A percentile compares a stretch with the other conserved stretches of the same genome.
These are phyloP conservation scores for Reticulitermes speratus DNA, from an alignment of 1,140 invertebrate species.

Conservation along the genomic window DNA sequence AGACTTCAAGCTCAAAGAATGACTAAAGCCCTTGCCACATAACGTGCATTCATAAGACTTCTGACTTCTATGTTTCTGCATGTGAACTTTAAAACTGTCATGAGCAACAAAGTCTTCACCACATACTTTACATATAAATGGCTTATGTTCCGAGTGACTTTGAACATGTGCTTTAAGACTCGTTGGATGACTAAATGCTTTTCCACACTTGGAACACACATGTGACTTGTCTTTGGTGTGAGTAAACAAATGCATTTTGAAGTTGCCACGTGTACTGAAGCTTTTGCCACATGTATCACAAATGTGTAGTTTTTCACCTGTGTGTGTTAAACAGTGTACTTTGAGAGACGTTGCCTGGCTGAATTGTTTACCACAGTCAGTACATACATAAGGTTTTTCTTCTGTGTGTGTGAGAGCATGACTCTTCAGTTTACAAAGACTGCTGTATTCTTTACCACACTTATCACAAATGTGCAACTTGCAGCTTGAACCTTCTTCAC, in stretches of 20 bases:
- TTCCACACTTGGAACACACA: conserved; percentile 11
- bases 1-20: conserved; percentile 45
- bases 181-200: conserved; percentile 15
- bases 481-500: background rate
- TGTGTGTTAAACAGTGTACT: conserved; percentile 70
- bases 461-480: background rate
- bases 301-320: conserved; percentile 56
- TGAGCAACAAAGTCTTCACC: conserved; percentile 63
- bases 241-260: background rate
- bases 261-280: conserved; percentile 58
- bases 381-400: conserved; percentile 53
- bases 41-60: conserved; percentile 58
- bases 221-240: background rate
- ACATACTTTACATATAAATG: conserved; percentile 57
- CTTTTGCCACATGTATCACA: conserved; percentile 39
- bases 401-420: conserved; percentile 41
- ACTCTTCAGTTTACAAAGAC: background rate
- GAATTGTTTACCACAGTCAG: conserved; percentile 64
- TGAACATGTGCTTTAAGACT: background rate
- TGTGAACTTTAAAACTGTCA: conserved; percentile 57
- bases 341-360: conserved; percentile 69
- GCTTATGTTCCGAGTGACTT: background rate
- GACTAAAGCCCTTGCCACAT: conserved; percentile 54
- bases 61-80: conserved; percentile 57
- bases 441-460: background rate